Conservation (phyloP, 1,140 invertebrate genomes). For the Drosophila asahinai region DNA sequence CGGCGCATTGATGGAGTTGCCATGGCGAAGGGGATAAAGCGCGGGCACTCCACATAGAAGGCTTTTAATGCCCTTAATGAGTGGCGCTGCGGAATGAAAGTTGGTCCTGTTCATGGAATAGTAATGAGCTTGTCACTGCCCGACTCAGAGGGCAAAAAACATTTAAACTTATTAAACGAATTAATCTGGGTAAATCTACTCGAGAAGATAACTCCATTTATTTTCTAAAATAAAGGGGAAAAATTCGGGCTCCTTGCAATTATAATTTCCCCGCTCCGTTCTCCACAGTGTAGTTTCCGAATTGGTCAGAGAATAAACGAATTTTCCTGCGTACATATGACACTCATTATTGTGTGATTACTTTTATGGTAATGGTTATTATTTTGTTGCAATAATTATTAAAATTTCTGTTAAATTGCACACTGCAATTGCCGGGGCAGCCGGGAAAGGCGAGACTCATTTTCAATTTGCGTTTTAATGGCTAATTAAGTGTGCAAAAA, state of each 20-base stretch:
- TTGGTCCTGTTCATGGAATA: conserved; percentile 34
- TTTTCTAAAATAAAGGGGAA: not conserved
- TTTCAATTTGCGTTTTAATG: conserved; percentile 82
- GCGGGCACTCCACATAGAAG: conserved; percentile 59
- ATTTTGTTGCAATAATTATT: conserved; percentile 66
- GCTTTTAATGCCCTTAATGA: conserved; percentile 79
- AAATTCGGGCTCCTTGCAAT: not conserved
- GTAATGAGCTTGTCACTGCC: conserved; percentile 53
- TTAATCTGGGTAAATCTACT: conserved; percentile 29
- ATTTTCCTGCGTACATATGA: conserved; percentile 58
- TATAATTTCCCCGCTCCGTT: not conserved
- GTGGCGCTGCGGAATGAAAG: conserved; percentile 51
- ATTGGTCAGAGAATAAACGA: not conserved
- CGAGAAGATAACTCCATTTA: not conserved
- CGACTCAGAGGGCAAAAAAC: conserved; percentile 10
- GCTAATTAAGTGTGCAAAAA: conserved; percentile 82
- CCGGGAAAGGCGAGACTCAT: conserved; percentile 21
- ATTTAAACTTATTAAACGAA: conserved; percentile 44
- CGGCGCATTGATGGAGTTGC: conserved; percentile 72
- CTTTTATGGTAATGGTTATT: conserved; percentile 75
- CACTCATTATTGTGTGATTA: conserved; percentile 72
- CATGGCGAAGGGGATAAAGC: conserved; percentile 56
- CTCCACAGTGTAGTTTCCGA: not conserved
- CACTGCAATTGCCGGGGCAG: not conserved
- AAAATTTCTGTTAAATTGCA: conserved; percentile 61